Evolutionary conservation across 2,797 vertebrate genomes (phyloP).

Genomic region (Brachymystax lenok): DNA sequence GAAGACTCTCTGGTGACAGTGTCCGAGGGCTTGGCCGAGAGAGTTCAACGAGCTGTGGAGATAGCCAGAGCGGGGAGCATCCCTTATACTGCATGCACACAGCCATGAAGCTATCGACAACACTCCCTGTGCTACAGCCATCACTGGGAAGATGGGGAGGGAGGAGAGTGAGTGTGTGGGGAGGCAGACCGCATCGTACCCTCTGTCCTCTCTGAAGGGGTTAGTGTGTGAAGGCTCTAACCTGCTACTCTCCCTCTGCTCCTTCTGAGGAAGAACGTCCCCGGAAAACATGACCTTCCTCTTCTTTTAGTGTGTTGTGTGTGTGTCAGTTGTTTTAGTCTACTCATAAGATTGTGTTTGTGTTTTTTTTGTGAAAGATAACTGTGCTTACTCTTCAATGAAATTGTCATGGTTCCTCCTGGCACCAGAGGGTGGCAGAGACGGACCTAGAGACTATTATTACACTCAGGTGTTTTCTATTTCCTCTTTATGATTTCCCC

Average conservation of each 20-base stretch:
- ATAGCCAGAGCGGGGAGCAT: slow-evolving; percentile 54
- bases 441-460: too few relatives aligned
- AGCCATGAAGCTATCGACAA: slow-evolving; percentile 73
- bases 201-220: slow-evolving; percentile 62
- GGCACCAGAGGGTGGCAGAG: too few relatives aligned
- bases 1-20: slow-evolving; percentile 79
- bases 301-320: slow-evolving; percentile 52
- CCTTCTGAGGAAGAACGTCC: slow-evolving; percentile 53
- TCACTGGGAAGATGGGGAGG: slow-evolving; percentile 75
- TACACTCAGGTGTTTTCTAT: too few relatives aligned
- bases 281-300: slow-evolving; percentile 75
- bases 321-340: too few relatives aligned
- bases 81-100: slow-evolving; percentile 76
- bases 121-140: slow-evolving; percentile 76
- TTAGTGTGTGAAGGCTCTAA: slow-evolving; percentile 84
- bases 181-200: slow-evolving; percentile 45
- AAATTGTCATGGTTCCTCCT: too few relatives aligned
- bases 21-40: slow-evolving; percentile 71
- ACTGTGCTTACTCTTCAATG: too few relatives aligned
- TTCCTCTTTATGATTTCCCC: too few relatives aligned
- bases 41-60: slow-evolving; percentile 76
- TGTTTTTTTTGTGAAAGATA: too few relatives aligned
- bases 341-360: too few relatives aligned
- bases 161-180: not conserved
- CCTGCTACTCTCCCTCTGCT: slow-evolving; percentile 77